These are phyloP conservation scores for Priocnemis perturbator DNA, from an alignment of 2,888 invertebrate genomes.

Conservation along the genomic window DNA sequence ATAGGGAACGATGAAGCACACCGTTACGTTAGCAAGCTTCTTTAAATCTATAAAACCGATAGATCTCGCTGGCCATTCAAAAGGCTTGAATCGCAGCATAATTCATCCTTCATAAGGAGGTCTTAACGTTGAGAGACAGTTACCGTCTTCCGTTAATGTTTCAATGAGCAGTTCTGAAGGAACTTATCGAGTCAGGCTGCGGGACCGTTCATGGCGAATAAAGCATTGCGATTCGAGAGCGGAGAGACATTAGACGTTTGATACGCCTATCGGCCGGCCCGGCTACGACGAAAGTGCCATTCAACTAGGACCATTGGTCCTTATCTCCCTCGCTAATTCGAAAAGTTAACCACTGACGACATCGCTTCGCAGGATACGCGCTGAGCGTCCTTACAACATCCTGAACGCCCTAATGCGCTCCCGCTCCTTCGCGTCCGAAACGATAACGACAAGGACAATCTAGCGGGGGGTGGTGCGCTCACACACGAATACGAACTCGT, in stretches of 20 bases:
- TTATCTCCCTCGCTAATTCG: conserved; percentile 56
- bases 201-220: no score
- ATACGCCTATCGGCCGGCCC: conserved; percentile 4
- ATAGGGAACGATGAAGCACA: no score
- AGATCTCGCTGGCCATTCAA: no score
- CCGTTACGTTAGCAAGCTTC: no score
- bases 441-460: conserved; percentile 42
- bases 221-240: not conserved
- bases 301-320: conserved; percentile 35
- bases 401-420: conserved; percentile 37
- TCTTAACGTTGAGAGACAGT: no score
- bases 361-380: conserved; percentile 49
- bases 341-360: conserved; percentile 56
- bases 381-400: conserved; percentile 47
- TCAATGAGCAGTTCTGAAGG: no score
- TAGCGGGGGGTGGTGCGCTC: not conserved
- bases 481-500: conserved; percentile 17
- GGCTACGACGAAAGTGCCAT: conserved; percentile 28
- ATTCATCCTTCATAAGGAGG: no score
- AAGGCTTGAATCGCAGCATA: no score
- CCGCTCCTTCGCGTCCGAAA: not conserved
- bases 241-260: conserved; percentile 1
- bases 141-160: no score
- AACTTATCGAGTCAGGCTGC: no score
- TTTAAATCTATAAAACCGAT: no score